Conservation (phyloP, 2,797 vertebrate genomes). For the Podarcis lilfordi region DNA sequence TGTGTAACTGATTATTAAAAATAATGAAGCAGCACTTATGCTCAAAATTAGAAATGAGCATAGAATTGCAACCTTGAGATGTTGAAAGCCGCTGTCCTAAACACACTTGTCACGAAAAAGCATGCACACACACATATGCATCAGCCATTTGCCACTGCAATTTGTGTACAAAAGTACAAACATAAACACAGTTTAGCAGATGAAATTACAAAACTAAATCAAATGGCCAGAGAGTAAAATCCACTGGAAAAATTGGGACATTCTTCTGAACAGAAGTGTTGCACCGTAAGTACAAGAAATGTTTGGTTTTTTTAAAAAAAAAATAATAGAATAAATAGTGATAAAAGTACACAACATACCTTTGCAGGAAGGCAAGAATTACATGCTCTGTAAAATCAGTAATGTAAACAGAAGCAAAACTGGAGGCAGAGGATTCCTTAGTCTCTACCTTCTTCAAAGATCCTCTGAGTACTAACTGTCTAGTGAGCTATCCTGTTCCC, state of each 20-base stretch:
- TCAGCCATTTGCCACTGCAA: too few relatives aligned
- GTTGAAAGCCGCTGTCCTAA: neutral
- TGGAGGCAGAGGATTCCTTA: neutral
- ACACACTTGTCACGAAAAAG: neutral
- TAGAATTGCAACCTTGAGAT: neutral
- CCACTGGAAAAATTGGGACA: neutral
- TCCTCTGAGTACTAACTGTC: neutral
- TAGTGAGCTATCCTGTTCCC: neutral
- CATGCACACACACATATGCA: too few relatives aligned
- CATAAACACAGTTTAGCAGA: too few relatives aligned
- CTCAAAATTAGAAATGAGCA: neutral
- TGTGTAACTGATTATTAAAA: too few relatives aligned
- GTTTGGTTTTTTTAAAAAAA: too few relatives aligned
- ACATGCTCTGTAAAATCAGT: neutral
- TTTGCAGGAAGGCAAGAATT: fast-evolving
- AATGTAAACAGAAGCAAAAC: neutral
- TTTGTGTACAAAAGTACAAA: too few relatives aligned
- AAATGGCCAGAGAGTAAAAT: neutral
- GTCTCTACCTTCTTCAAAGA: neutral
- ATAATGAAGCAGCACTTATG: neutral
- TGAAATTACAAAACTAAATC: too few relatives aligned
- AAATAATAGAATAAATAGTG: neutral
- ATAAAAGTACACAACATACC: conserved; percentile 56
- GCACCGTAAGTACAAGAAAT: neutral
- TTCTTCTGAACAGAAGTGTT: neutral